Conservation (phyloP, 2,113 vertebrate genomes). For the Sigmodon hispidus region DNA sequence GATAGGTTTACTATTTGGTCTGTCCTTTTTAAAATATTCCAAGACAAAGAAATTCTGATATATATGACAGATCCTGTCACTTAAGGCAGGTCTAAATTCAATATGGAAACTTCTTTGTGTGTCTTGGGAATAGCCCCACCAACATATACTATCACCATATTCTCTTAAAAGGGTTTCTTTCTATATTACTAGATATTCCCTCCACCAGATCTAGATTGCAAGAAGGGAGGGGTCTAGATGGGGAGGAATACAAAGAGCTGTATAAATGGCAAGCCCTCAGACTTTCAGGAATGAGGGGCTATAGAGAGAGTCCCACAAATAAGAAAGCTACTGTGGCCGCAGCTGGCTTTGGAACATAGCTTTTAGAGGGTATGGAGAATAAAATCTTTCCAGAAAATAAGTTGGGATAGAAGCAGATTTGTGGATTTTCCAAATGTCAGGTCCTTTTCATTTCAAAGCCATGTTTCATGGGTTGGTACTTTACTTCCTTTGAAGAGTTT, state of each 20-base stretch:
- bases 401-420: neutral
- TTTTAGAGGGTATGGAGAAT: neutral
- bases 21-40: neutral
- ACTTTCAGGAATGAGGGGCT: neutral
- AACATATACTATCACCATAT: neutral
- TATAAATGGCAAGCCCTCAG: too few species aligned
- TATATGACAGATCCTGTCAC: constrained; percentile 37
- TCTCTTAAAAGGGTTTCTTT: neutral
- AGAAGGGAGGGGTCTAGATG: neutral
- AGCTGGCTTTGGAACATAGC: neutral
- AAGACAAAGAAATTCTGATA: neutral
- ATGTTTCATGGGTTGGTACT: neutral
- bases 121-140: neutral
- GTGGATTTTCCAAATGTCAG: constrained; percentile 48
- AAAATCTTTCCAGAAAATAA: constrained; percentile 19
- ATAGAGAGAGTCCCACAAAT: neutral
- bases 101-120: neutral
- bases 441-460: constrained; percentile 3
- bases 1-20: neutral
- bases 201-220: neutral
- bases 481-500: constrained; percentile 40
- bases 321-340: neutral
- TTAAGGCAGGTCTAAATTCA: neutral
- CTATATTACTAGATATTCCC: neutral
- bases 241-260: neutral